Evolutionary conservation across 2,113 vertebrate genomes (phyloP).

Genomic region (Pundamilia nyererei): DNA sequence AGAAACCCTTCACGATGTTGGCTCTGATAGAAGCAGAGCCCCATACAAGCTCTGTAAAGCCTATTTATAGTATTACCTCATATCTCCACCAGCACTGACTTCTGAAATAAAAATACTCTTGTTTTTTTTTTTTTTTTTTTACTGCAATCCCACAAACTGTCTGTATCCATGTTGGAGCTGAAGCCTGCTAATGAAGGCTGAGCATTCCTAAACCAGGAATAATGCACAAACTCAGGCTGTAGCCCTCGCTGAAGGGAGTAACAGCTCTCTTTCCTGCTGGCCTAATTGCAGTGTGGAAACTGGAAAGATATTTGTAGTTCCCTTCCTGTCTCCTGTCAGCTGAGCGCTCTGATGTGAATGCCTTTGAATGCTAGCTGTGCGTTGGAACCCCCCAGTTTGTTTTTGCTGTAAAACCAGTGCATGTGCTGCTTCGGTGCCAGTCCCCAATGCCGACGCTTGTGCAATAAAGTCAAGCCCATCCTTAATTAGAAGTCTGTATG

Average conservation of each 20-base stretch:
- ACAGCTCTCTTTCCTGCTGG: conserved; percentile 51
- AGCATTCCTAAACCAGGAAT: conserved; percentile 8
- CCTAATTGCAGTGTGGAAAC: conserved; percentile 52
- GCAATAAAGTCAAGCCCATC: conserved; percentile 18
- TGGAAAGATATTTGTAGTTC: conserved; percentile 37
- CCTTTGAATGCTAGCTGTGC: conserved; percentile 7
- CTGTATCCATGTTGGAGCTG: neutral
- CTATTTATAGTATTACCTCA: neutral
- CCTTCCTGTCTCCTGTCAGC: conserved; percentile 51
- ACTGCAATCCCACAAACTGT: neutral
- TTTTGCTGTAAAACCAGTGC: neutral
- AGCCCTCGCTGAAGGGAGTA: conserved; percentile 31
- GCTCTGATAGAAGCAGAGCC: neutral
- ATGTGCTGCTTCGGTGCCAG: neutral
- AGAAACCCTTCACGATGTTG: neutral
- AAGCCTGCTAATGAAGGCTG: neutral
- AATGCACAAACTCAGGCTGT: neutral
- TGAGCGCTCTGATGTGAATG: neutral
- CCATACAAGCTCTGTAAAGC: neutral
- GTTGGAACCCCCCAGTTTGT: neutral
- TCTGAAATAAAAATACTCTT: neutral
- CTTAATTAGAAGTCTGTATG: conserved; percentile 43
- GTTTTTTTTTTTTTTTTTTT: neutral
- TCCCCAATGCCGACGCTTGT: neutral
- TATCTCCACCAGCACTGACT: neutral